phyloP scores from a whole-genome alignment of 2,113 vertebrate species.

The Trichomycterus rosablanca region DNA sequence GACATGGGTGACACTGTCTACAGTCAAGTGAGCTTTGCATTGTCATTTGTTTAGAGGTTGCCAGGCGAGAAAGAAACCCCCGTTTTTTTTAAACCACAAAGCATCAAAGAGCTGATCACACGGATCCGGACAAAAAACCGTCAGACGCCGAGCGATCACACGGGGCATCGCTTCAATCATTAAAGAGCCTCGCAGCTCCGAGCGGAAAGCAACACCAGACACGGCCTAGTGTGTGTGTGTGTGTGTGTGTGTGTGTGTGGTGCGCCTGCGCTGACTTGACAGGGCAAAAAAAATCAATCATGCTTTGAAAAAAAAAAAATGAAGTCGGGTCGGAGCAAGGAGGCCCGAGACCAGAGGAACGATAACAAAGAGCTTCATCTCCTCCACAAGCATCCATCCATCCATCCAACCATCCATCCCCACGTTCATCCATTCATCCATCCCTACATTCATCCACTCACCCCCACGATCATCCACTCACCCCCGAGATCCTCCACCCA shows the following conservation, averaged over 20 bases:
- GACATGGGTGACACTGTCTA: too few relatives aligned
- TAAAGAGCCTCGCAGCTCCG: not conserved
- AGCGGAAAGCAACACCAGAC: slow-evolving; percentile 3
- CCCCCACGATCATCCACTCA: not conserved
- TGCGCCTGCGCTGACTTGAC: slow-evolving; percentile 23
- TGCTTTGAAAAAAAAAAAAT: slow-evolving; percentile 16
- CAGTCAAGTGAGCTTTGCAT: too few relatives aligned
- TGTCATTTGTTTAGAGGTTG: too few relatives aligned
- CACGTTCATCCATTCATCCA: too few relatives aligned
- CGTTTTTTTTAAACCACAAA: too few relatives aligned
- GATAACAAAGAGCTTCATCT: slow-evolving; percentile 46
- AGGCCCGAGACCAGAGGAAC: slow-evolving; percentile 15
- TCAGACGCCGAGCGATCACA: too few relatives aligned
- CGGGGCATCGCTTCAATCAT: not conserved
- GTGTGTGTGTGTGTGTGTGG: not conserved
- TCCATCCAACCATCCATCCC: not conserved
- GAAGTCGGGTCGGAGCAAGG: slow-evolving; percentile 18
- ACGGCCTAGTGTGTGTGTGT: slow-evolving; percentile 8
- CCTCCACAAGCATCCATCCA: slow-evolving; percentile 19
- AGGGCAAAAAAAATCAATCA: slow-evolving; percentile 27
- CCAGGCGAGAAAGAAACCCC: too few relatives aligned
- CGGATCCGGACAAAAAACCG: too few relatives aligned
- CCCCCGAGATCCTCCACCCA: not conserved
- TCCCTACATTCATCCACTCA: not conserved
- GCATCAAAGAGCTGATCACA: too few relatives aligned